Evolutionary conservation across 1,140 invertebrate species (phyloP).

Genomic region (Drosophila pectinifera): DNA sequence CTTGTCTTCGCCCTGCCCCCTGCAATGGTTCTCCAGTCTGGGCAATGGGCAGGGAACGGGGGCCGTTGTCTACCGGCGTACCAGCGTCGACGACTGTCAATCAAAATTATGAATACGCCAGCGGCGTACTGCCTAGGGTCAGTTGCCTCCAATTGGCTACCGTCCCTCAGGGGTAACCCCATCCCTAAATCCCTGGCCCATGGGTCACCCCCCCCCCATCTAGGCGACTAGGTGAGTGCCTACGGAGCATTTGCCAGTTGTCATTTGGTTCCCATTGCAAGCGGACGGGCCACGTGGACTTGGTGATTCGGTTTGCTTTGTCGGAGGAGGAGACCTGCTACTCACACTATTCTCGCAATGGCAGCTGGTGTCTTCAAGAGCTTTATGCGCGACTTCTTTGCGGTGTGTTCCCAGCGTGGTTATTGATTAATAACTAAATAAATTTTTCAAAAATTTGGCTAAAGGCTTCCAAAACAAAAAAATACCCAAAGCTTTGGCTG

Average conservation of each 20-base stretch:
- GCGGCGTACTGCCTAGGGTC: conserved; percentile 50
- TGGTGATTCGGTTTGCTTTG: conserved; percentile 21
- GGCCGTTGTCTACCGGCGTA: conserved; percentile 14
- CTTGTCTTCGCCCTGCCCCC: conserved; percentile 40
- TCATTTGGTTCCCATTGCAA: conserved; percentile 58
- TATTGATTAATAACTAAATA: conserved; percentile 32
- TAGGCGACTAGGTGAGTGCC: conserved; percentile 43
- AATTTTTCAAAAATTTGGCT: conserved; percentile 27
- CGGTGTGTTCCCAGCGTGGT: conserved; percentile 45
- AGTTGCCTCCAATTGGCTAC: conserved; percentile 58
- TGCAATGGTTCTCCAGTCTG: conserved; percentile 25
- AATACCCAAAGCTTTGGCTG: conserved; percentile 22
- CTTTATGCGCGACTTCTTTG: conserved; percentile 81
- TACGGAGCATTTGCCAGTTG: conserved; percentile 66
- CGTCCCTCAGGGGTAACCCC: conserved; percentile 21
- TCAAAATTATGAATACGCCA: conserved; percentile 75
- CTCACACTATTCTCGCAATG: conserved; percentile 48
- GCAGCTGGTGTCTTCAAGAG: conserved; percentile 74
- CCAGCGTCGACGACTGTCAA: conserved; percentile 61
- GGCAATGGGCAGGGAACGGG: conserved; percentile 15
- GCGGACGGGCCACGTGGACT: conserved; percentile 21
- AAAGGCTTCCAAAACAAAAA: conserved; percentile 22
- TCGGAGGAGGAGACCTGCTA: conserved; percentile 6
- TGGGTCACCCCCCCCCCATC: conserved; percentile 11
- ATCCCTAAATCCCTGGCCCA: conserved; percentile 15